These are phyloP conservation scores for Drosophila baimaii DNA, from an alignment of 1,140 invertebrate genomes.

Conservation along the genomic window DNA sequence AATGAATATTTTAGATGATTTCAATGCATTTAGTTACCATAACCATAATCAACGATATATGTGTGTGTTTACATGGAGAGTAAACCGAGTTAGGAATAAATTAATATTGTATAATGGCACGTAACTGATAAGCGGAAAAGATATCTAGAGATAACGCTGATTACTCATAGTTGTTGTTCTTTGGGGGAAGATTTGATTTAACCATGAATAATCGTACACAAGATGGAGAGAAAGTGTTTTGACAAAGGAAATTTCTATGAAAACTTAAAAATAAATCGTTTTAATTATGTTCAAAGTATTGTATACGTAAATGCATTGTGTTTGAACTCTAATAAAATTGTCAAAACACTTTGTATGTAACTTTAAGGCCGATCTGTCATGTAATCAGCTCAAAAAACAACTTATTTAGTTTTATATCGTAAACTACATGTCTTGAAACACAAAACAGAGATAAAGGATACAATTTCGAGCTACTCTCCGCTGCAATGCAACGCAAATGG, in stretches of 20 bases:
- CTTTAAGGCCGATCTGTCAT: conserved; percentile 20
- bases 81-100: conserved; percentile 18
- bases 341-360: conserved; percentile 14
- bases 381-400: conserved; percentile 39
- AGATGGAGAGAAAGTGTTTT: conserved; percentile 12
- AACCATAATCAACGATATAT: conserved; percentile 61
- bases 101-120: conserved; percentile 39
- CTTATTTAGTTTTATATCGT: conserved; percentile 41
- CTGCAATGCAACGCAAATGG: conserved; percentile 70
- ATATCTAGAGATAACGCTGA: conserved; percentile 44
- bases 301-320: conserved; percentile 1
- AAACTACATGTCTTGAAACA: conserved; percentile 37
- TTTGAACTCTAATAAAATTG: not conserved
- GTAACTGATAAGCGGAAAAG: conserved; percentile 50
- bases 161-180: conserved; percentile 28
- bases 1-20: conserved; percentile 47
- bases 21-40: conserved; percentile 57
- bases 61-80: conserved; percentile 54
- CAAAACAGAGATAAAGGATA: conserved; percentile 11
- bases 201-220: not conserved
- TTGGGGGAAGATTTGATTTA: conserved; percentile 25
- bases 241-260: not conserved
- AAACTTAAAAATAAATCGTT: not conserved
- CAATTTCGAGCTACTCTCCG: conserved; percentile 37
- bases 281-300: not conserved